Conservation (phyloP, 2,888 invertebrate genomes). For the Zonitis immaculata region DNA sequence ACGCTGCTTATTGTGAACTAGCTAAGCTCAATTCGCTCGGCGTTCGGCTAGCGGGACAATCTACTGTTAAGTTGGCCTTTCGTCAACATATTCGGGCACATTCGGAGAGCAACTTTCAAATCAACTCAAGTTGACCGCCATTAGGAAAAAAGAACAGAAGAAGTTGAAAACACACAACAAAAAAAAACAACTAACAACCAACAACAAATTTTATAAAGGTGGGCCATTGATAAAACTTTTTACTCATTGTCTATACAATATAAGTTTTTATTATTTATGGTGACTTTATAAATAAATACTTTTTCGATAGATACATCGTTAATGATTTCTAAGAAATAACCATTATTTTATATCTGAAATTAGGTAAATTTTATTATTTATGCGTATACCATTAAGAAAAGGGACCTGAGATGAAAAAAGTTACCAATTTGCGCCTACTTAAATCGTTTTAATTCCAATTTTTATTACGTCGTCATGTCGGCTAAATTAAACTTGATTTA, state of each 20-base stretch:
- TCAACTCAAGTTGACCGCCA: slow-evolving; percentile 11
- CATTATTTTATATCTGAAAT: too few relatives aligned
- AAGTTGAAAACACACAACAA: too few relatives aligned
- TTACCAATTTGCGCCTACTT: too few relatives aligned
- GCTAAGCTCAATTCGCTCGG: slow-evolving; percentile 14
- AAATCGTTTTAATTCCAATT: too few relatives aligned
- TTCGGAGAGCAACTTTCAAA: slow-evolving; percentile 22
- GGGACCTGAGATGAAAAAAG: too few relatives aligned
- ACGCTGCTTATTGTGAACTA: slow-evolving; percentile 1
- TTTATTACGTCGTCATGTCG: too few relatives aligned
- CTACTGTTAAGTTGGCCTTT: slow-evolving; percentile 21
- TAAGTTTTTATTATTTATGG: not conserved
- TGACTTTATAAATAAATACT: too few relatives aligned
- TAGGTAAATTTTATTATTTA: too few relatives aligned
- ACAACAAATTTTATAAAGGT: not conserved
- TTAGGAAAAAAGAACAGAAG: not conserved
- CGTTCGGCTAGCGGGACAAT: slow-evolving; percentile 19
- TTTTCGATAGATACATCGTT: too few relatives aligned
- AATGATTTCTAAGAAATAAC: too few relatives aligned
- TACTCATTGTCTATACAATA: slow-evolving; percentile 16
- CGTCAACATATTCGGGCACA: slow-evolving; percentile 16
- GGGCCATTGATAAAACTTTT: slow-evolving; percentile 9
- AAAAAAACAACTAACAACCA: too few relatives aligned
- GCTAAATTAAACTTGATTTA: not conserved
- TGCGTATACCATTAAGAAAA: too few relatives aligned